Evolutionary conservation across 1,140 invertebrate species (phyloP), one percentile per base, ranked within the genome.

Genomic region (Nasonia giraulti): DNA sequence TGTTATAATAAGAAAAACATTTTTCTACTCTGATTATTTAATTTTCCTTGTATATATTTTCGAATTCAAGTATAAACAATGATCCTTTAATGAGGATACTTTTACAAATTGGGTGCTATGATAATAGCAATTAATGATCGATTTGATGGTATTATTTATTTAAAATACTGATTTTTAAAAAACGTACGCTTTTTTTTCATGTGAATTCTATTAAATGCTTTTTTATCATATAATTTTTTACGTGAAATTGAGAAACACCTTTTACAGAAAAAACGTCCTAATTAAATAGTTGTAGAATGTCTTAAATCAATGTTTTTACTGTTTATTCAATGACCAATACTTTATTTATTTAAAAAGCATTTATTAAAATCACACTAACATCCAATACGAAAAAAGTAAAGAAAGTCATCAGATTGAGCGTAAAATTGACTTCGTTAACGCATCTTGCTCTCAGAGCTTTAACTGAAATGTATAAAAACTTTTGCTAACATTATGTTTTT

Each of bases 1-100:
- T 85, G 80, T 81, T 82, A 82, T 82, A 82, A 80, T 85, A 81
- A 85, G 77, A 77, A 69, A 37, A 68, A 17, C n/a, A 11, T 44
- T 14, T 79, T 14, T 50, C 55, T 37, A 73, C 23, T 50, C 17
- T 33, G 5, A 82, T 33, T 82, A 74, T 82, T 79, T 37, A 68
- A 47, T 62, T 50, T 50, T 74, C 69, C 68, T 79, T 84, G 8
- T 55, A 79, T 80, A 80, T 80, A 74, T 85, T 80, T 10, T 74
- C 55, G 3, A 14, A 44, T 23, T 40, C 55, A 17, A n/a, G 31
- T 80, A 84, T 84, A 75, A 84, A 80, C 33, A 27, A 47, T 33
- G 50, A 66, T 47, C 6, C 27, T 5, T 40, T 84, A 73, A 66
- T 50, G 23, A 50, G 17, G 17, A 71, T 71, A 5, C 10, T 55